Conservation (phyloP, 2,113 vertebrate genomes). For the Plotosus lineatus region DNA sequence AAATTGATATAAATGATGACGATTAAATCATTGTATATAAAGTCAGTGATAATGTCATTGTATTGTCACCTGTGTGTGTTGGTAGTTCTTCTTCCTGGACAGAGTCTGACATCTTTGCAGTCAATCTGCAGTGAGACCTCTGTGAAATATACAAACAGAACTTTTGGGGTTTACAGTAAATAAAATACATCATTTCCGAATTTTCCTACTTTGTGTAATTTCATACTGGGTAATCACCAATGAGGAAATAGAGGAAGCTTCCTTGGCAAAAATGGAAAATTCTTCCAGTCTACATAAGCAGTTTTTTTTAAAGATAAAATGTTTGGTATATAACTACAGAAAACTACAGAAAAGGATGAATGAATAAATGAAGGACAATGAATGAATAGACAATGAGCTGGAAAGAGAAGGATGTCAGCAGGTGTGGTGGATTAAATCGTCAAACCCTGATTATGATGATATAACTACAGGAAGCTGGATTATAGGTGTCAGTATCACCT, state of each 20-base stretch:
- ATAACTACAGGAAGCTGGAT: constrained; percentile 24
- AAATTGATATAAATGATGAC: neutral
- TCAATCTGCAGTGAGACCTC: neutral
- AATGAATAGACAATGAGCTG: neutral
- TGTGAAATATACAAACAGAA: constrained; percentile 6
- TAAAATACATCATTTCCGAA: neutral
- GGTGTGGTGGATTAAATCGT: neutral
- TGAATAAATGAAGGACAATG: neutral
- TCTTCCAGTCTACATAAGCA: neutral
- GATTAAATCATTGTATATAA: neutral
- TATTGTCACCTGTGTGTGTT: constrained; percentile 78
- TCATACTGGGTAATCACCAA: constrained; percentile 4
- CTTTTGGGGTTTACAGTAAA: neutral
- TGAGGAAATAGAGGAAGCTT: neutral
- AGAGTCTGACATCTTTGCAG: constrained; percentile 57
- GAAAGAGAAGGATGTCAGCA: neutral
- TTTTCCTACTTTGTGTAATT: constrained; percentile 17
- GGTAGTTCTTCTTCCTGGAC: constrained; percentile 76
- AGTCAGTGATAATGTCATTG: neutral
- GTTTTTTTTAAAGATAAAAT: neutral
- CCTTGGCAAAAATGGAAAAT: neutral
- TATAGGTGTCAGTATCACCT: constrained; percentile 52
- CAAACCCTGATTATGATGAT: neutral
- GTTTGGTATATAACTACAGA: neutral
- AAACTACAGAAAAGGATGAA: neutral